These are phyloP conservation scores for Actinernus sp. DNA, from an alignment of 92 coral and sea anemone species.

Conservation along the genomic window DNA sequence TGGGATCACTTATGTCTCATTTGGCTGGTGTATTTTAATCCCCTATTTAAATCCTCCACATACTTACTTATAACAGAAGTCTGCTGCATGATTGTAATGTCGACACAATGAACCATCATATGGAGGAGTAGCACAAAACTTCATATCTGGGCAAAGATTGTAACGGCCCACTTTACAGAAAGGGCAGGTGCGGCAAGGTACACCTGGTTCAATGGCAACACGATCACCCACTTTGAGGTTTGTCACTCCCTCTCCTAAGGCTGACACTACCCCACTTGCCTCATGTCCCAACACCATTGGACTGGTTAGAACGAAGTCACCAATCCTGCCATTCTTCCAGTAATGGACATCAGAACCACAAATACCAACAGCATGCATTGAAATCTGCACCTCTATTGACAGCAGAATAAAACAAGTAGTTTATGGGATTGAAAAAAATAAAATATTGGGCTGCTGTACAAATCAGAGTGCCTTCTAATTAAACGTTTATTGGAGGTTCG, in stretches of 20 bases:
- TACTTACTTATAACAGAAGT: slow-evolving; percentile 94
- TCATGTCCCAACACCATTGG: slow-evolving; percentile 99
- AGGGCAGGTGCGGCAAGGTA: slow-evolving; percentile 76
- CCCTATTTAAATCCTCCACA: too few species aligned
- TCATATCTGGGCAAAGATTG: slow-evolving; percentile 88
- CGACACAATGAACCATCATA: slow-evolving; percentile 88
- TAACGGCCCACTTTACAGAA: slow-evolving; percentile 95
- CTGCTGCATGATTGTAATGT: slow-evolving; percentile 87
- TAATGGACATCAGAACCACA: slow-evolving; percentile 99
- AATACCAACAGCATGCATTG: slow-evolving; percentile 95
- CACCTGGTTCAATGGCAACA: slow-evolving; percentile 96
- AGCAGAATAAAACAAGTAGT: too few species aligned
- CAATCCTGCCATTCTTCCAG: slow-evolving; percentile 85
- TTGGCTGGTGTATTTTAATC: too few species aligned
- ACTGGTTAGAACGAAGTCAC: slow-evolving; percentile 80
- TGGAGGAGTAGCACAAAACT: slow-evolving; percentile 95
- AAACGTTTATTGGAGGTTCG: too few species aligned
- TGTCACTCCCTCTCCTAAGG: slow-evolving; percentile 92
- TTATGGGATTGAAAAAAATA: too few species aligned
- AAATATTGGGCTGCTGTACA: too few species aligned
- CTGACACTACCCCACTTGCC: slow-evolving; percentile 82
- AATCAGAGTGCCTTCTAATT: too few species aligned
- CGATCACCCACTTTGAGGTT: slow-evolving; percentile 93
- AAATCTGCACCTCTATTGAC: slow-evolving; percentile 87
- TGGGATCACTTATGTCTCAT: too few species aligned